Base-by-base conservation (phyloP, 2,113 vertebrate genomes). In the Peucedramus taeniatus region DNA sequence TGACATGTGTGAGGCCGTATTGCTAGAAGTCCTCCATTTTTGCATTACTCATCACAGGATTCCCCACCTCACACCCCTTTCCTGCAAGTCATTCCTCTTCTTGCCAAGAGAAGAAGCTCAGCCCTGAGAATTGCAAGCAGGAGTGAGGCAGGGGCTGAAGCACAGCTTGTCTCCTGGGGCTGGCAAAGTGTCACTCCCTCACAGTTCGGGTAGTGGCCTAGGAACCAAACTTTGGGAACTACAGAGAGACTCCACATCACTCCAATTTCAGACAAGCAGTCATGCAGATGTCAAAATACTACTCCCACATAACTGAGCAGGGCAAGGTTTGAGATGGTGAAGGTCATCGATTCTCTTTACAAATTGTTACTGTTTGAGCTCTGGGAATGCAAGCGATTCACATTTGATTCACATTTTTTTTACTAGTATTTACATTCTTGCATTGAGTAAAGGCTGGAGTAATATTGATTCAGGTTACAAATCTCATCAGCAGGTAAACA, bases 391-490 rank as follows among this genome's bases (percentile, higher is more conserved):
- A 49, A 72, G 56, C 2, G 10, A 54, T 76, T 71, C 45, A 23
- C 14, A 1, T 4, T 64, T 60, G n/a, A n/a, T n/a, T n/a, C n/a
- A n/a, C n/a, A n/a, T 75, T 51, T 37, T 42, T 59, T 59, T 37
- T 11, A 23, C 54, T 27, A 44, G 19, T 31, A 72, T 92, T 95
- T 87, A 63, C 92, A 72, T 75, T 44, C 59, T 85, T 75, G 21
- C 68, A 69, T n/a, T 1, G 7, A 49, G 51, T 21, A 77, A 91
- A 87, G 53, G 22, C 50, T 63, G n/a, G 44, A 90, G n/a, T 47
- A 69, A 53, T 89, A 88, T 45, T 72, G 82, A 93, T 88, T 89
- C 69, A 74, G 75, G 75, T 82, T 94, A 79, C 45, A 94, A 93
- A 93, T 94, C 86, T 89, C 77, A 82, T 89, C 71, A 89, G 35